phyloP scores from a whole-genome alignment of 2,888 invertebrate genomes.

The Troilus luridus region DNA sequence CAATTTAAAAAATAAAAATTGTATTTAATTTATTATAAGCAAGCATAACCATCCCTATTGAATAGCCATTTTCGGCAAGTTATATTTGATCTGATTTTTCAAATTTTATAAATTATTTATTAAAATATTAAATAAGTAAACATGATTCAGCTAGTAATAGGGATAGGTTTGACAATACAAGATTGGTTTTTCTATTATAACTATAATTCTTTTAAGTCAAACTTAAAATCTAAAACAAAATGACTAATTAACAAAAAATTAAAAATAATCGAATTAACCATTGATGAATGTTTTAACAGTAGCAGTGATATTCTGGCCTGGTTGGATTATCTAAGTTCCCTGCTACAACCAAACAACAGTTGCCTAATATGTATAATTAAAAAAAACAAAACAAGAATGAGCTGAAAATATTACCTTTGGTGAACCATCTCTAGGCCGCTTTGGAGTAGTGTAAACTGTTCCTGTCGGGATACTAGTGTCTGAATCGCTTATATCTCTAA shows the following conservation, averaged over 20 bases:
- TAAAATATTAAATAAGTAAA: background rate
- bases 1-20: background rate
- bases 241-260: background rate
- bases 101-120: background rate
- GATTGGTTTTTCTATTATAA: background rate
- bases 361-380: background rate
- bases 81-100: background rate
- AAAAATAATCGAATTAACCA: background rate
- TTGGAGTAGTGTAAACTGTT: conserved; percentile 49
- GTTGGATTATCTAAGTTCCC: background rate
- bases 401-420: conserved; percentile 55
- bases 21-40: background rate
- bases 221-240: background rate
- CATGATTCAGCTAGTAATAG: background rate
- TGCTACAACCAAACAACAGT: background rate
- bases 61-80: background rate
- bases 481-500: conserved; percentile 58
- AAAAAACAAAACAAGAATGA: background rate
- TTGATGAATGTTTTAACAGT: too few species aligned
- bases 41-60: background rate
- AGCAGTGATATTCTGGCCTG: too few species aligned
- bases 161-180: background rate
- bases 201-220: background rate
- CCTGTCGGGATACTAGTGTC: conserved; percentile 30
- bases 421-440: conserved; percentile 62